Percentiles rank a stretch among this genome's conserved stretches.
phyloP scores from a whole-genome alignment of 2,797 vertebrate species.

The Galago senegalensis region DNA sequence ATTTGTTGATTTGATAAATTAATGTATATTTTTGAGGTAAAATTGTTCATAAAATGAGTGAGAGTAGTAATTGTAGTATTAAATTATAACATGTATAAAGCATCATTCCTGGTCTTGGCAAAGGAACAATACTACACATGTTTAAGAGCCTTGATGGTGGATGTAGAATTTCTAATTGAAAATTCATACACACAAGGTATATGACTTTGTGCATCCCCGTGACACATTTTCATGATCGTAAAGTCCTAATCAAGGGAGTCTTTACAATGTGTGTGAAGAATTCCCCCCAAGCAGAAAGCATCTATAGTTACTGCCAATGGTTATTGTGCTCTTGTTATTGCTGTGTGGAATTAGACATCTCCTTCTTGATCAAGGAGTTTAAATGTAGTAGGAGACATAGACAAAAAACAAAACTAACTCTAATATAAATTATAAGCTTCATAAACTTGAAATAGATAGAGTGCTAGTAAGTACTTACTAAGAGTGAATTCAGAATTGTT shows the following conservation, averaged over 20 bases:
- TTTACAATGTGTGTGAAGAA: not conserved
- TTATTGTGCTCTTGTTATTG: not conserved
- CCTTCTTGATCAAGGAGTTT: not conserved
- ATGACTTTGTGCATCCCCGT: not conserved
- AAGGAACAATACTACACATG: not conserved
- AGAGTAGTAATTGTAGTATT: not conserved
- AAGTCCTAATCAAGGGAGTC: not conserved
- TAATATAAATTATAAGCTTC: not conserved
- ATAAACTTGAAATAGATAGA: constrained; percentile 12
- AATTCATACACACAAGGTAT: not conserved
- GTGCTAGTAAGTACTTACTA: not conserved
- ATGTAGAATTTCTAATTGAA: not conserved
- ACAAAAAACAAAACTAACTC: not conserved
- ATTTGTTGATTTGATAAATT: not conserved
- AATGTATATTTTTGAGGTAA: not conserved
- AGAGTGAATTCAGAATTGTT: not conserved
- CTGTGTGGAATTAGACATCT: not conserved
- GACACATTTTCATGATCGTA: not conserved
- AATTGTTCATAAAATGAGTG: not conserved
- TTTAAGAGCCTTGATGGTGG: not conserved
- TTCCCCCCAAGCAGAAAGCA: not conserved
- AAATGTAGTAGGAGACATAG: not conserved
- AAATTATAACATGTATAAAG: not conserved
- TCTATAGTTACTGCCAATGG: not conserved
- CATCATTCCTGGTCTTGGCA: not conserved